Base-by-base conservation (phyloP, 64 coral and sea anemone species). In the Trachythela sp. region DNA sequence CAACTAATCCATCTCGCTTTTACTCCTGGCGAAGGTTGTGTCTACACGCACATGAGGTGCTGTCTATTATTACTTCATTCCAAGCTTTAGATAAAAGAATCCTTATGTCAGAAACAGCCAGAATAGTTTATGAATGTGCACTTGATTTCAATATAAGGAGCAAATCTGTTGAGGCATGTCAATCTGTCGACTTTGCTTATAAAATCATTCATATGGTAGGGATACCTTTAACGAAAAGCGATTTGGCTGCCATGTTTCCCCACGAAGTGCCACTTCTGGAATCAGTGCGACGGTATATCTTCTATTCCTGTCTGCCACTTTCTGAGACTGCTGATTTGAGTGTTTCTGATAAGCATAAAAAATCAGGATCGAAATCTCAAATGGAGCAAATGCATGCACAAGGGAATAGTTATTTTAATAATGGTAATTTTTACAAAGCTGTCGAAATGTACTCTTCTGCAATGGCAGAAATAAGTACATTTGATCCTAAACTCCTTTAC, bases 211-310 rank as follows among this genome's bases (percentile, higher is more conserved):
- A 5, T 17, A 52, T 56, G 13, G 38, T 42, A 38, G 85, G 18
- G 22, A 22, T 26, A 41, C 31, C 54, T 13, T 86, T 30, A 7
- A 0, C 0, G 5, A 86, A 35, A 22, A 22, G 0, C 59, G 51
- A 37, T 48, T 48, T 54, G 43, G 54, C 24, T 33, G 20, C n/a
- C n/a, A n/a, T n/a, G n/a, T n/a, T n/a, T n/a, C n/a, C n/a, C n/a
- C n/a, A n/a, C n/a, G n/a, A n/a, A 33, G 20, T 86, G 32, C 85
- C 85, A 30, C 48, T 86, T 33, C 31, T 48, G 30, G 48, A 86
- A 86, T 22, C 30, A 48, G 17, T 56, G 11, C 41, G 59, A 37
- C 49, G 59, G 1, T 38, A 36, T 30, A 30, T 86, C 9, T 48
- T 52, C 2, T 86, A 86, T 35, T 86, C 85, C 22, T 52, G 49